phyloP scores from a whole-genome alignment of 2,113 vertebrate species.

The Oxyura jamaicensis region DNA sequence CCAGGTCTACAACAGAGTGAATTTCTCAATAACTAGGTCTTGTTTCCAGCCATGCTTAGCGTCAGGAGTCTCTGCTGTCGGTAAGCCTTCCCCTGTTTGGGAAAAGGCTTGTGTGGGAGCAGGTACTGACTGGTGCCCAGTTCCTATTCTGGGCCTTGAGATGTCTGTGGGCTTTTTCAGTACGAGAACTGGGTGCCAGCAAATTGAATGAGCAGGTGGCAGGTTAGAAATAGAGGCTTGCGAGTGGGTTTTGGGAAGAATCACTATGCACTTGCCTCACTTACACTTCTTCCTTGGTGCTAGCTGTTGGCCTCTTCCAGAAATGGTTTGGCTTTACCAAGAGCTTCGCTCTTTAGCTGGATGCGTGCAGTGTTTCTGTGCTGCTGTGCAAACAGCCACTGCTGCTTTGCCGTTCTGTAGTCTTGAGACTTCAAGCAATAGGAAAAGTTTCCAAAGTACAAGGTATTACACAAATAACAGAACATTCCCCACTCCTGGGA shows the following conservation, averaged over 20 bases:
- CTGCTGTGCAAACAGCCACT: background rate
- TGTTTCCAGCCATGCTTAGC: background rate
- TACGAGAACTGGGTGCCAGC: background rate
- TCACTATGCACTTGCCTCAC: background rate
- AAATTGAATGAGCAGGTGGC: background rate
- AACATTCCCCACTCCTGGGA: background rate
- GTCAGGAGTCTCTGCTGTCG: background rate
- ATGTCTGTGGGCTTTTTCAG: background rate
- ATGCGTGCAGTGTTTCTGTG: background rate
- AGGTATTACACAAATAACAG: background rate
- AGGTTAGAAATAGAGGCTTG: background rate
- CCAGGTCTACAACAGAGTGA: background rate
- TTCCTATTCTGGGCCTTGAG: background rate
- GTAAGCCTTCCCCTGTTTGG: background rate
- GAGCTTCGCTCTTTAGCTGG: background rate
- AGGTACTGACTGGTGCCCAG: background rate
- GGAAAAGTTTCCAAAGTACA: background rate
- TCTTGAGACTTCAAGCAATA: background rate
- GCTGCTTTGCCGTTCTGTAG: background rate
- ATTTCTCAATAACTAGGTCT: background rate
- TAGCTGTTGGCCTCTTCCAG: background rate
- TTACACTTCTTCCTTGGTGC: background rate
- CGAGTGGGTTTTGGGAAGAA: background rate
- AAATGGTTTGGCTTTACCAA: background rate
- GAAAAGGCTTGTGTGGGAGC: background rate